These are phyloP conservation scores for Hydrocynus forskahlii DNA, from an alignment of 2,797 vertebrate genomes.

Conservation along the genomic window DNA sequence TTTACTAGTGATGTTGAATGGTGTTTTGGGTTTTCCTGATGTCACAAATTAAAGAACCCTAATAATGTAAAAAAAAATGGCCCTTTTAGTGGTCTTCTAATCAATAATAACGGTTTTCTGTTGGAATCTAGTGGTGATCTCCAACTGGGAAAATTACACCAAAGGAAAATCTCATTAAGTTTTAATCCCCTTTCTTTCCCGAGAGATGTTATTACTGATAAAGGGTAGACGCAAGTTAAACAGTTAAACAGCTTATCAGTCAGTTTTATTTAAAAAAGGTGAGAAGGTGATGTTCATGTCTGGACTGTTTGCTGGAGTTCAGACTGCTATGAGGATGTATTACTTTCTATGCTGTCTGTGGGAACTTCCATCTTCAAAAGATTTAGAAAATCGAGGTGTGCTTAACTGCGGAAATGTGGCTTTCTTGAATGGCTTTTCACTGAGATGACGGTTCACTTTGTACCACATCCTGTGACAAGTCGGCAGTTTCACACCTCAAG, in stretches of 20 bases:
- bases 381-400: not conserved
- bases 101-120: too few species aligned
- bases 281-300: not conserved
- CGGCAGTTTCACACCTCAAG: not conserved
- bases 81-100: too few species aligned
- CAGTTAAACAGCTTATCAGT: not conserved
- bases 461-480: constrained; percentile 42
- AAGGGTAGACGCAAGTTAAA: too few species aligned
- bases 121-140: too few species aligned
- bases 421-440: constrained; percentile 1
- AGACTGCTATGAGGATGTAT: not conserved
- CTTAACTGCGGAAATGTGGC: not conserved
- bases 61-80: too few species aligned
- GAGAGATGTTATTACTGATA: too few species aligned
- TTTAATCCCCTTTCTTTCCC: too few species aligned
- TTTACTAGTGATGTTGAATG: too few species aligned
- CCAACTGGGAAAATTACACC: too few species aligned
- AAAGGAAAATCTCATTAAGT: too few species aligned
- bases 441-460: not conserved
- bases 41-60: too few species aligned
- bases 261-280: not conserved
- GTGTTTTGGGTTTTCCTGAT: too few species aligned
- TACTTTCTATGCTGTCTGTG: not conserved
- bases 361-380: not conserved
- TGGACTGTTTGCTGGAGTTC: not conserved